Conservation (phyloP, 2,888 invertebrate species). For the Monopis laevigella region DNA sequence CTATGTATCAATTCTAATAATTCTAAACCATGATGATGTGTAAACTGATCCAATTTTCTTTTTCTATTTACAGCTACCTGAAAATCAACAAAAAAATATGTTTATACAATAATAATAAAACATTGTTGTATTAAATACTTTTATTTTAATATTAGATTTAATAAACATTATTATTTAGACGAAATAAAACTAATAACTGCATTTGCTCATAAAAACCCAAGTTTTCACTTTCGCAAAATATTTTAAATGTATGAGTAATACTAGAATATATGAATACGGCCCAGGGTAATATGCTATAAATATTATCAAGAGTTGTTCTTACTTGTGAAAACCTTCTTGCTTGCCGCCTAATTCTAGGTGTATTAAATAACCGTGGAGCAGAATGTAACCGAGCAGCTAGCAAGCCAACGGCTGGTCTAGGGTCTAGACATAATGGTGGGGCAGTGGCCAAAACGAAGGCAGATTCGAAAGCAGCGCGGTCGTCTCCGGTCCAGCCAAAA, state of each 20-base stretch:
- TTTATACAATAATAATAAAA: too few species aligned
- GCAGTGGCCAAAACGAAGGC: slow-evolving; percentile 86
- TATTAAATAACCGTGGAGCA: slow-evolving; percentile 77
- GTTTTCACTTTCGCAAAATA: too few species aligned
- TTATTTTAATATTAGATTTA: too few species aligned
- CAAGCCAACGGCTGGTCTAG: slow-evolving; percentile 82
- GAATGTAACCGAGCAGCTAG: slow-evolving; percentile 80
- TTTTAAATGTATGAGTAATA: too few species aligned
- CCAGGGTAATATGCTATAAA: too few species aligned
- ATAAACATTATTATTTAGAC: too few species aligned
- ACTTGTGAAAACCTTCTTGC: slow-evolving; percentile 83
- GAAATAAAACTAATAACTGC: too few species aligned
- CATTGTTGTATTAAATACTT: too few species aligned
- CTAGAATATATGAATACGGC: too few species aligned
- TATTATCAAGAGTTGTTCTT: too few species aligned
- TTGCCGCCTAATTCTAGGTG: slow-evolving; percentile 76
- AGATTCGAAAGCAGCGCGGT: slow-evolving; percentile 82
- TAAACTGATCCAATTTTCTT: slow-evolving; percentile 85
- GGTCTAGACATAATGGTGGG: slow-evolving; percentile 89
- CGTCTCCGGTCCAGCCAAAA: slow-evolving; percentile 76
- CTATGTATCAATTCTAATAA: slow-evolving; percentile 74
- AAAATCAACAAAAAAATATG: slow-evolving; percentile 17
- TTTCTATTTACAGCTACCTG: slow-evolving; percentile 84
- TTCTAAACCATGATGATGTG: slow-evolving; percentile 82
- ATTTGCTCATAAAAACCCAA: too few species aligned